phyloP scores from a whole-genome alignment of 1,140 invertebrate genomes.

The Drosophila watanabei region DNA sequence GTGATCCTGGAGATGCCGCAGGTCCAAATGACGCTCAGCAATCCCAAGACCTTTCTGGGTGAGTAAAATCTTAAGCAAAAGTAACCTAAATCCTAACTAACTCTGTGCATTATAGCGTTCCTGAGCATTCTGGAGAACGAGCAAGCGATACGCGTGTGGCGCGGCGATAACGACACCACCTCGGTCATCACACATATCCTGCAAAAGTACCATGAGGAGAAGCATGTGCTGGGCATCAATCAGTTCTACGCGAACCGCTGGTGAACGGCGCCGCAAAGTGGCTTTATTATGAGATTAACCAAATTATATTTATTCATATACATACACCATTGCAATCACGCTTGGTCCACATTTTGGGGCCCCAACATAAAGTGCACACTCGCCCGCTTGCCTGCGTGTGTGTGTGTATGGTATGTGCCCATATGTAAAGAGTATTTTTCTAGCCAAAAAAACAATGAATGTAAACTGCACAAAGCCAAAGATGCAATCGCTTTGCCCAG shows the following conservation, averaged over 20 bases:
- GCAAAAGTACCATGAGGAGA: slow-evolving; percentile 85
- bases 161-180: slow-evolving; percentile 83
- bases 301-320: slow-evolving; percentile 73
- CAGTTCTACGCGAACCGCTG: slow-evolving; percentile 83
- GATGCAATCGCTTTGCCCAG: slow-evolving; percentile 68
- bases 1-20: slow-evolving; percentile 83
- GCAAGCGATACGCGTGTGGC: slow-evolving; percentile 83
- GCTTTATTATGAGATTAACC: slow-evolving; percentile 75
- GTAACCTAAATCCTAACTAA: background rate
- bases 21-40: slow-evolving; percentile 81
- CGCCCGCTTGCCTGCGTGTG: background rate
- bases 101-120: slow-evolving; percentile 56
- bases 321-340: slow-evolving; percentile 31
- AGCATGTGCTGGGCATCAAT: slow-evolving; percentile 85
- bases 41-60: slow-evolving; percentile 85
- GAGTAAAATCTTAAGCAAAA: background rate
- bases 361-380: slow-evolving; percentile 24
- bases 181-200: slow-evolving; percentile 85
- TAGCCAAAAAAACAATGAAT: slow-evolving; percentile 57
- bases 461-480: slow-evolving; percentile 73
- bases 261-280: slow-evolving; percentile 64
- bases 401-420: slow-evolving; percentile 21
- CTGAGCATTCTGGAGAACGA: slow-evolving; percentile 83
- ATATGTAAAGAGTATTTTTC: slow-evolving; percentile 69
- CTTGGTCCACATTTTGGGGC: slow-evolving; percentile 40